Conservation (phyloP, 2,113 vertebrate genomes). For the Cyprinodon variegatus region DNA sequence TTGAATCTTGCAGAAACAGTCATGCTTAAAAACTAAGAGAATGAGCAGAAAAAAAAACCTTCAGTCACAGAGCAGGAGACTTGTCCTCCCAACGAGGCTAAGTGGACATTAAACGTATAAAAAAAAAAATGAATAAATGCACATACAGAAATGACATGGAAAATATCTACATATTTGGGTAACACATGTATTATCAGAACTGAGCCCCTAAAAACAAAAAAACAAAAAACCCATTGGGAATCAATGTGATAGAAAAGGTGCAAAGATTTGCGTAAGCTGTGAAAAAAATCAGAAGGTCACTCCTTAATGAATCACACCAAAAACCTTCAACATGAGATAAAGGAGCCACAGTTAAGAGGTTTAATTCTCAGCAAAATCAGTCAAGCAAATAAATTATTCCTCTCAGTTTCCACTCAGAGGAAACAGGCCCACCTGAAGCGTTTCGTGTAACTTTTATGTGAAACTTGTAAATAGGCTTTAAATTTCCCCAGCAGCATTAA, state of each 20-base stretch:
- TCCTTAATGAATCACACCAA: background rate
- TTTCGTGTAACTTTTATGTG: slow-evolving; percentile 14
- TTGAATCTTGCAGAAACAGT: slow-evolving; percentile 53
- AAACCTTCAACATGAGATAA: background rate
- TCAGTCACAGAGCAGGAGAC: background rate
- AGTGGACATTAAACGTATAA: background rate
- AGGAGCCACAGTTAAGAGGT: background rate
- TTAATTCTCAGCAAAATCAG: slow-evolving; percentile 11
- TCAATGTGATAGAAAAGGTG: background rate
- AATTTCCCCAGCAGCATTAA: slow-evolving; percentile 4
- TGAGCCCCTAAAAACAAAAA: background rate
- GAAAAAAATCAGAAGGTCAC: slow-evolving; percentile 10
- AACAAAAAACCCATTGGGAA: background rate
- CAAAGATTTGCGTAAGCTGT: background rate
- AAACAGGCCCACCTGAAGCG: background rate
- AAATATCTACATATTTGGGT: no score
- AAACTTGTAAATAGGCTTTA: slow-evolving; percentile 9
- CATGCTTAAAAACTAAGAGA: slow-evolving; percentile 38
- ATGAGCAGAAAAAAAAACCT: background rate
- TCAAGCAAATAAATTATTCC: background rate
- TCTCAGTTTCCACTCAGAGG: background rate
- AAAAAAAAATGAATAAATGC: background rate
- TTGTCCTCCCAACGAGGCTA: background rate
- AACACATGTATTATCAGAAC: no score
- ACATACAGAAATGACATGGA: no score